Base-by-base conservation (phyloP, 2,888 invertebrate species). In the Nebria brevicollis region DNA sequence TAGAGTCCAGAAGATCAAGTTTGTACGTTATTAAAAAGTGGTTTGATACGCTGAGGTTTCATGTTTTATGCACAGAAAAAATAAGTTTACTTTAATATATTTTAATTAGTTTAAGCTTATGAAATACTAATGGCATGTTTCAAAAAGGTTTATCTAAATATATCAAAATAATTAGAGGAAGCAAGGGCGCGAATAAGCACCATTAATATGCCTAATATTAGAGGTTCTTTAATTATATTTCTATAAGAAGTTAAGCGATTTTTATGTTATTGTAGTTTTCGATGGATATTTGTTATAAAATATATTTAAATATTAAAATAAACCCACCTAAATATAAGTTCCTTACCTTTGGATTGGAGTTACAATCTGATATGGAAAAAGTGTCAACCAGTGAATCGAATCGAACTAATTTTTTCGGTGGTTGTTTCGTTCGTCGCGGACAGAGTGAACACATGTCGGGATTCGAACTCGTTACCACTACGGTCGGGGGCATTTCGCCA, bases 301-400 rank as follows among this genome's bases (percentile, higher is more conserved):
- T 34, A 34, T 34, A 34, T 34, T 34, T 34, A 34, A 34, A 34
- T 34, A 34, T 8, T 3, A 54, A 54, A 54, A 54, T 54, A 3
- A 6, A 54, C 54, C 54, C 2, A 8, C 2, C 7, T 3, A 54
- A 54, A 54, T 54, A 72, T 26, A 72, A 72, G 20, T 10, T 54
- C 73, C 86, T 89, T 89, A 90, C 90, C 90, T 89, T 86, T 43
- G 25, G 76, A 42, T 82, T 77, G 83, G 87, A 86, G 75, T 88
- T 89, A 85, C 88, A 89, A 84, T 92, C 92, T 70, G 92, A 91
- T 85, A 92, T 90, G 81, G 92, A 92, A 85, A 92, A 92, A 26
- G 92, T 92, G 86, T 92, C 92, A 85, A 93, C 92, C 84, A 91
- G 89, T 8, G 92, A 92, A 87, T 92, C 92, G 86, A 93, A 93